phyloP scores from a whole-genome alignment of 2,113 vertebrate genomes.

The Craseonycteris thonglongyai region DNA sequence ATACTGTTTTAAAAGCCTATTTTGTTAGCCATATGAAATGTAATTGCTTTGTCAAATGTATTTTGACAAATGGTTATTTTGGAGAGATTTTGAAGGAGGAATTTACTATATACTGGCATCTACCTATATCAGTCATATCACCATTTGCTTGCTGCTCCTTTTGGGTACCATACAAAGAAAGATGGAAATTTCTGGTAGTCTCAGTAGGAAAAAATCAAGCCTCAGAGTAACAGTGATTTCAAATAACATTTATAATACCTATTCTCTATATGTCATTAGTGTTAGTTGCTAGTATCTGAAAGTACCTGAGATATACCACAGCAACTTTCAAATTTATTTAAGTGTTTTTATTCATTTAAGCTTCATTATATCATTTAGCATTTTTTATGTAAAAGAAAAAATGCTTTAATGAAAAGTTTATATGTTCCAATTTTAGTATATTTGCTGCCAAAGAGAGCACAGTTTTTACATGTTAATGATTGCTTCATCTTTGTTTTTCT shows the following conservation, averaged over 20 bases:
- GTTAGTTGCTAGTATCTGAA: background rate
- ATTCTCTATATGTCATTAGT: background rate
- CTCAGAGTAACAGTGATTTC: background rate
- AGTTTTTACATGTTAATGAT: background rate
- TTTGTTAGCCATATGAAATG: background rate
- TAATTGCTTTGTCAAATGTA: background rate
- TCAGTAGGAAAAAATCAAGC: background rate
- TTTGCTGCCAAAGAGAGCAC: too few species aligned
- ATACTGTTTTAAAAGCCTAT: background rate
- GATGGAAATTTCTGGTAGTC: background rate
- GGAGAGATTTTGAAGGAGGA: background rate
- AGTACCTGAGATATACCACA: background rate
- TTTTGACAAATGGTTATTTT: background rate
- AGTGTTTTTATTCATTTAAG: background rate
- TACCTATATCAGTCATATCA: background rate
- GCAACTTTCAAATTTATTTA: background rate
- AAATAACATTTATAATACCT: background rate
- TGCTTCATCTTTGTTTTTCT: background rate
- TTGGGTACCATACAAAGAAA: background rate
- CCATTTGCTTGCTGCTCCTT: background rate
- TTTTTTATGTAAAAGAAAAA: background rate
- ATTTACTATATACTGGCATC: background rate
- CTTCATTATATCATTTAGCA: background rate
- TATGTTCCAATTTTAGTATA: too few species aligned
- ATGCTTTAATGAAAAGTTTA: background rate